These are phyloP conservation scores for Balaenoptera acutorostrata DNA, from an alignment of 2,113 vertebrate genomes.

Conservation along the genomic window DNA sequence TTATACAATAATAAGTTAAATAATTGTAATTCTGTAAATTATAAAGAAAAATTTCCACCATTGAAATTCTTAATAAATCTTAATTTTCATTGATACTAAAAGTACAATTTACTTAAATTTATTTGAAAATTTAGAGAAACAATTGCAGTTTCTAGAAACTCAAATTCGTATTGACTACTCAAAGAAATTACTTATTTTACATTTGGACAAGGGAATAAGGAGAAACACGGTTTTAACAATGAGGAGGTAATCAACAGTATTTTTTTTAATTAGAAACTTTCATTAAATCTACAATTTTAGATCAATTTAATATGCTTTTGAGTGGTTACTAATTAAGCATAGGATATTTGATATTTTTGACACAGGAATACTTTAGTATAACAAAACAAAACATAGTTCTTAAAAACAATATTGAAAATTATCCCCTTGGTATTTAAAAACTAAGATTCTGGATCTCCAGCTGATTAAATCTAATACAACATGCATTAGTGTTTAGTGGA, in stretches of 20 bases:
- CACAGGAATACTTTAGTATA: neutral
- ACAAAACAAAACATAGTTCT: neutral
- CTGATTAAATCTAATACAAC: slow-evolving; percentile 27
- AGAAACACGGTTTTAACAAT: neutral
- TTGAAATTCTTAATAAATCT: neutral
- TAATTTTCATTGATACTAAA: neutral
- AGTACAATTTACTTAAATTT: neutral
- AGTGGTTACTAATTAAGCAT: neutral
- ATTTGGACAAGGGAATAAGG: neutral
- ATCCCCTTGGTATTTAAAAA: neutral
- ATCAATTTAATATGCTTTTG: neutral
- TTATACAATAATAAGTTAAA: neutral
- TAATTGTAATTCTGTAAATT: neutral
- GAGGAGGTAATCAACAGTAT: neutral
- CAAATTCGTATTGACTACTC: neutral
- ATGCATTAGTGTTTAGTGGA: neutral
- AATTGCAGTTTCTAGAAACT: neutral
- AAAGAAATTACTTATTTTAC: neutral
- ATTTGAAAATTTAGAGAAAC: neutral
- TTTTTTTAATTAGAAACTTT: neutral
- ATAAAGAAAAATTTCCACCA: neutral
- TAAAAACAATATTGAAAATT: neutral
- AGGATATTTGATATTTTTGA: neutral
- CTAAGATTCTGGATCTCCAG: neutral
- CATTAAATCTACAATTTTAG: neutral